Evolutionary conservation across 2,888 invertebrate genomes (phyloP).

Genomic region (Eupithecia pulchellata): DNA sequence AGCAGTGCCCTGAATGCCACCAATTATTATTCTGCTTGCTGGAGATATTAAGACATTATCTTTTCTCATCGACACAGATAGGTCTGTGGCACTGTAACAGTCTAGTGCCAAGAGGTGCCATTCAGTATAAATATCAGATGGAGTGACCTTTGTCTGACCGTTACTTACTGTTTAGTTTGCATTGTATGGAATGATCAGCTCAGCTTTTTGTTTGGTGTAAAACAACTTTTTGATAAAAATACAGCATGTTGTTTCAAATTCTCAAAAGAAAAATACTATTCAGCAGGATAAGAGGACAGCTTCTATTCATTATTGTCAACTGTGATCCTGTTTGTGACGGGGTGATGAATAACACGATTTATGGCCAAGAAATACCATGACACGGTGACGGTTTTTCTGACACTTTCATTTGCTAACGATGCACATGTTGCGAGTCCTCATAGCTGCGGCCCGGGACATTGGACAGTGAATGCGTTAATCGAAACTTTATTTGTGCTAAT

Average conservation of each 20-base stretch:
- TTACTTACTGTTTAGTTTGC: slow-evolving; percentile 34
- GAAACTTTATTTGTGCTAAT: no score
- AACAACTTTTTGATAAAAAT: not conserved
- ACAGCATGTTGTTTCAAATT: no score
- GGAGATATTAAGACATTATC: not conserved
- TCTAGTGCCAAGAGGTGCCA: slow-evolving; percentile 26
- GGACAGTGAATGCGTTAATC: no score
- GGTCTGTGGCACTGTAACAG: not conserved
- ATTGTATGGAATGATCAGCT: slow-evolving; percentile 36
- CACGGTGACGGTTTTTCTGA: no score
- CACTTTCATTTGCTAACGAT: no score
- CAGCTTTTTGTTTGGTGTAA: slow-evolving; percentile 14
- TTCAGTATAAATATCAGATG: slow-evolving; percentile 48
- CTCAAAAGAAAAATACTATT: not conserved
- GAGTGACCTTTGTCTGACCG: slow-evolving; percentile 46
- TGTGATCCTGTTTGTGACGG: no score
- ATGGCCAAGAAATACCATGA: no score
- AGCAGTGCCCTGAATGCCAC: not conserved
- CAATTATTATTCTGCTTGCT: not conserved
- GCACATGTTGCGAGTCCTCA: no score
- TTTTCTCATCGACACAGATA: not conserved
- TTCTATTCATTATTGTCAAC: no score
- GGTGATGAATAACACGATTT: no score
- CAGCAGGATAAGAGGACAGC: no score
- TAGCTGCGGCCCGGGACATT: no score